These are phyloP conservation scores for Blastobasis lacticolella DNA, from an alignment of 2,888 invertebrate genomes.

Conservation along the genomic window DNA sequence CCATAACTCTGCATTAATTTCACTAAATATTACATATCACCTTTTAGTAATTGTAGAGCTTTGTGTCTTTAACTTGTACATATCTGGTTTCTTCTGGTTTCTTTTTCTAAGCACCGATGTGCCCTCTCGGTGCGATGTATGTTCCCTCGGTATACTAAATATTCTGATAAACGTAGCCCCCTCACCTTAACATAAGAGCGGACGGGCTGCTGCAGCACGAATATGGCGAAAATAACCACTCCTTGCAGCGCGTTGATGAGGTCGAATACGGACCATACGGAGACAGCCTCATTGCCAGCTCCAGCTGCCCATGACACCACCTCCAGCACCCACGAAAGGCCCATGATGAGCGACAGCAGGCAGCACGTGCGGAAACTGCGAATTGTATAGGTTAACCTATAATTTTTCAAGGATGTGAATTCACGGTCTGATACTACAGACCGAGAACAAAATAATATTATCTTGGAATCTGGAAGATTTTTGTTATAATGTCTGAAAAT, in stretches of 20 bases:
- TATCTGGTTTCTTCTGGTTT: no score
- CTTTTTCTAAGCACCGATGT: no score
- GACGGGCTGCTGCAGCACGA: slow-evolving; percentile 69
- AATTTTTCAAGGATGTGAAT: background rate
- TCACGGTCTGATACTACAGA: no score
- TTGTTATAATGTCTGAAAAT: no score
- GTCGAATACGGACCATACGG: slow-evolving; percentile 78
- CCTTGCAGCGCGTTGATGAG: slow-evolving; percentile 81
- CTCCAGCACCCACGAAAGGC: slow-evolving; percentile 81
- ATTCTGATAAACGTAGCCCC: no score
- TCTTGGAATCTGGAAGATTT: no score
- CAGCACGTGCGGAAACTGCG: slow-evolving; percentile 73
- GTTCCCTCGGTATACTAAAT: background rate
- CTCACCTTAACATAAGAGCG: slow-evolving; percentile 52
- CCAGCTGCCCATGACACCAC: slow-evolving; percentile 78
- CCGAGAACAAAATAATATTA: no score
- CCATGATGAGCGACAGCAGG: slow-evolving; percentile 78
- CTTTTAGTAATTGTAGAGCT: no score
- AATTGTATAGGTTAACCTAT: background rate
- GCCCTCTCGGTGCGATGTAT: no score
- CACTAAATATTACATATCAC: no score
- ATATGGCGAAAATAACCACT: slow-evolving; percentile 78
- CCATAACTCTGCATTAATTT: no score
- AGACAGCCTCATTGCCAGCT: slow-evolving; percentile 57
- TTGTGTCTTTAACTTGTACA: no score